Evolutionary conservation across 2,113 vertebrate genomes (phyloP), one percentile per base, ranked within the genome.

Genomic region (Mustelus asterias): DNA sequence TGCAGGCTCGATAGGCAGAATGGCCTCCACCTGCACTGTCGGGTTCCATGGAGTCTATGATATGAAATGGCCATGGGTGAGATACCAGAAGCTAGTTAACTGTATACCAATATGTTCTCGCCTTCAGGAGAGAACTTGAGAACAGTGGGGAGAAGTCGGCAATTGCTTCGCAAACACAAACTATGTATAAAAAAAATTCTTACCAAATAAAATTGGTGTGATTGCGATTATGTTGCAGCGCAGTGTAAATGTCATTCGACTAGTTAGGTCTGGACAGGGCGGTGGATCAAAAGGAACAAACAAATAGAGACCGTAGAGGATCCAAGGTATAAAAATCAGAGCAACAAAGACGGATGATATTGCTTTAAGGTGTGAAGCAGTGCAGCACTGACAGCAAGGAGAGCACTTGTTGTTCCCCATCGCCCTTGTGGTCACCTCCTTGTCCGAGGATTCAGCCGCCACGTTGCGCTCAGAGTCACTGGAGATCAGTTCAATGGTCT

Each of bases 171-270:
- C 14, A 41, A 54, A 41, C 37, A 6, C n/a, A 41, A 41, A 18
- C 11, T 4, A 63, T 63, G 10, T 37, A 72, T 72, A 33, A 54
- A 48, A 29, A 29, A 70, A 95, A 18, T 18, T 37, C 97, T 16
- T 97, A 98, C 98, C 98, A 1, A 98, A 96, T 89, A 98, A 93
- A 96, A 98, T 95, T 96, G 98, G 98, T 48, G 97, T 13, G 3
- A 97, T 95, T 0, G 97, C 97, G 95, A 97, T 97, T n/a, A 96
- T 96, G 3, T 97, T 98, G 97, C 97, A 98, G 96, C 97, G 97
- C 44, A 97, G 88, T 1, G 97, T 96, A 96, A 98, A 98, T 3
- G 97, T 3, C 76, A 98, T 78, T 54, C 98, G 97, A 96, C 97
- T 96, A 96, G 95, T 26, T n/a, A 96, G n/a, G 58, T 98, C 97